Evolutionary conservation across 37 sponge, comb jelly and placozoan genomes (phyloP).

Genomic region (Cladorhizidae sp.): DNA sequence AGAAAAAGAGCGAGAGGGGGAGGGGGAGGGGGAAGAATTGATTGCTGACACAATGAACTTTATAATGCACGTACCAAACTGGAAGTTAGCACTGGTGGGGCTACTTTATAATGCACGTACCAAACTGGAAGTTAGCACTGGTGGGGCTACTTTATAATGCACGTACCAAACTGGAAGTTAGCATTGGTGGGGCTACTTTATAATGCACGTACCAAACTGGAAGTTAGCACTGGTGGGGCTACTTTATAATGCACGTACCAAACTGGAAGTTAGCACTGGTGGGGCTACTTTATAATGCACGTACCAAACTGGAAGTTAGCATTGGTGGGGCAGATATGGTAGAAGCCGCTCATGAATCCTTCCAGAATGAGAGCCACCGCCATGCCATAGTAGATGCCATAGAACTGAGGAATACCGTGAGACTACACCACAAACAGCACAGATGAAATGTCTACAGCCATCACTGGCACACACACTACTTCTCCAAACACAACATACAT

Average conservation of each 20-base stretch:
- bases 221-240: too few species aligned
- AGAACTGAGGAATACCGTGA: conserved; percentile 83
- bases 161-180: too few species aligned
- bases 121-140: too few species aligned
- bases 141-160: too few species aligned
- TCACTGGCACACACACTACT: too few species aligned
- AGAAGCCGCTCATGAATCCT: conserved; percentile 82
- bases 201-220: too few species aligned
- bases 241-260: too few species aligned
- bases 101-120: too few species aligned
- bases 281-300: too few species aligned
- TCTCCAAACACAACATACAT: conserved; percentile 44
- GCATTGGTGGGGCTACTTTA: too few species aligned
- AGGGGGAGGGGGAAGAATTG: background rate
- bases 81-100: too few species aligned
- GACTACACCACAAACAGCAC: conserved; percentile 21
- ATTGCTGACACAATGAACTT: background rate
- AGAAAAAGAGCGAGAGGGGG: background rate
- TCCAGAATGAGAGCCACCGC: conserved; percentile 70
- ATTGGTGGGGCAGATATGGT: conserved; percentile 91
- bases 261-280: too few species aligned
- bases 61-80: conserved; percentile 54
- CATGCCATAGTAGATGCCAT: conserved; percentile 90
- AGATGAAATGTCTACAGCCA: background rate
- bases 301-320: conserved; percentile 96